Evolutionary conservation across 1,140 invertebrate species (phyloP).

Genomic region (Liolophura sinensis): DNA sequence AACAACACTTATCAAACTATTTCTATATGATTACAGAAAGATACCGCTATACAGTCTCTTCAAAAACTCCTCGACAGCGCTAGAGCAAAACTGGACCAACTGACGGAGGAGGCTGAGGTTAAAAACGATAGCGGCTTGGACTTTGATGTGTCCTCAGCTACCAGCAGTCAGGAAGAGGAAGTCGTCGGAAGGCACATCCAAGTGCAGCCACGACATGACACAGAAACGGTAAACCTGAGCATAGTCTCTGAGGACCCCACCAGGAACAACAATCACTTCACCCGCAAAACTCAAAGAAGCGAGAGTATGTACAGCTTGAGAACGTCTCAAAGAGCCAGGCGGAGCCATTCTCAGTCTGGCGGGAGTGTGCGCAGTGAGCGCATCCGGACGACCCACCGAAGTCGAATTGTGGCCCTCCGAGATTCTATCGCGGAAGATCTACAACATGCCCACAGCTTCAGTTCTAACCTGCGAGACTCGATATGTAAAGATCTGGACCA

Average conservation of each 20-base stretch:
- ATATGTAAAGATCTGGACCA: slow-evolving; percentile 23
- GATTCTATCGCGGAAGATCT: slow-evolving; percentile 24
- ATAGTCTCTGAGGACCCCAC: too few relatives aligned
- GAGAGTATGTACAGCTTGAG: too few relatives aligned
- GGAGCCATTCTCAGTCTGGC: too few relatives aligned
- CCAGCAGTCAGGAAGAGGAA: neutral
- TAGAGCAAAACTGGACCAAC: slow-evolving; percentile 19
- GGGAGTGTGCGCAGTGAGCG: too few relatives aligned
- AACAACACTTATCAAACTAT: too few relatives aligned
- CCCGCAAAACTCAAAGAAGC: too few relatives aligned
- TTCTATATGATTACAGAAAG: slow-evolving; percentile 26
- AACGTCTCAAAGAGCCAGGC: too few relatives aligned
- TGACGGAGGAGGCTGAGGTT: slow-evolving; percentile 18
- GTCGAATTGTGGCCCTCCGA: slow-evolving; percentile 2
- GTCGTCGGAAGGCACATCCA: neutral
- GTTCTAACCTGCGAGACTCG: slow-evolving; percentile 19
- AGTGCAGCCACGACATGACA: too few relatives aligned
- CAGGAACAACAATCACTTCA: too few relatives aligned
- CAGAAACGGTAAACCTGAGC: too few relatives aligned
- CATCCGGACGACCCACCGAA: too few relatives aligned
- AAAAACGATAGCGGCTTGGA: slow-evolving; percentile 23
- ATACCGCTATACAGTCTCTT: slow-evolving; percentile 21
- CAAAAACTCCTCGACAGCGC: slow-evolving; percentile 26
- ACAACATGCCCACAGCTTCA: slow-evolving; percentile 17
- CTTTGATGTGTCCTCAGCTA: slow-evolving; percentile 13